Evolutionary conservation across 2,113 vertebrate genomes (phyloP).

Genomic region (Eurypyga helias): DNA sequence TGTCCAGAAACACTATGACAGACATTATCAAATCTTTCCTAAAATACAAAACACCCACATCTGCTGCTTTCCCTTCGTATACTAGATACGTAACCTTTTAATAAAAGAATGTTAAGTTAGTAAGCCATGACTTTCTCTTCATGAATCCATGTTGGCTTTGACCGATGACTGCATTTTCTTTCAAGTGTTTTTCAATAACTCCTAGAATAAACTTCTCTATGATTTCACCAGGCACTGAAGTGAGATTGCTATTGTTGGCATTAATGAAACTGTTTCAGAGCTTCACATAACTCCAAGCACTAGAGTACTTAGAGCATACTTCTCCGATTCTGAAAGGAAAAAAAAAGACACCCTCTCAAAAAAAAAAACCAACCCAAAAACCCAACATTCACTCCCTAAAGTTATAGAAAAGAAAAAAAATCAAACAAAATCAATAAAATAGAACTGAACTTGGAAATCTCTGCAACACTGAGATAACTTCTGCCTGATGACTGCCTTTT

Average conservation of each 20-base stretch:
- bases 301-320: neutral
- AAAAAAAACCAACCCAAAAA: too few species aligned
- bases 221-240: neutral
- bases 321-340: neutral
- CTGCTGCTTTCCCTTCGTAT: neutral
- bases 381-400: neutral
- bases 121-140: neutral
- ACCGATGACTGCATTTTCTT: neutral
- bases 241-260: neutral
- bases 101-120: neutral
- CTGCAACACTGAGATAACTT: neutral
- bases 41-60: neutral
- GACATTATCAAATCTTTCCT: neutral
- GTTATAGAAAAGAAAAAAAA: neutral
- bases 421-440: neutral
- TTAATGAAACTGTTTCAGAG: neutral
- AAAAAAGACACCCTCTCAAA: rapidly evolving
- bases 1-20: neutral
- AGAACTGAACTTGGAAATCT: neutral
- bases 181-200: neutral
- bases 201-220: neutral
- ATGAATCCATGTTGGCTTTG: neutral
- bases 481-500: neutral
- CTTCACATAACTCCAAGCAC: neutral
- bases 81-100: neutral